A percentile compares a stretch with the other conserved stretches of the same genome.
Conservation (phyloP, 2,797 vertebrate species). For the Botia kubotai region DNA sequence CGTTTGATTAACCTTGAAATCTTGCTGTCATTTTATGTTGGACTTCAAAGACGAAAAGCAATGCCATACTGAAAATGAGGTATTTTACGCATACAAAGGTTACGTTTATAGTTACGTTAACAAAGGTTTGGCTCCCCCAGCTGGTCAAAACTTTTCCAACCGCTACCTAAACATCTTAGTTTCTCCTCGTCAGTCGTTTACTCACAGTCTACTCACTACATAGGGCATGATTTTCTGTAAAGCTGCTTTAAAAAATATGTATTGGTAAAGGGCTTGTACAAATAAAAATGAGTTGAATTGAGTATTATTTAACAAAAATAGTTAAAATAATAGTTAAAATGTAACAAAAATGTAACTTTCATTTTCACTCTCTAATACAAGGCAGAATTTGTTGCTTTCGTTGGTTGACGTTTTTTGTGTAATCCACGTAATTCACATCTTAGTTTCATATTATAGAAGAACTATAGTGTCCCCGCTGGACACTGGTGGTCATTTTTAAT, state of each 20-base stretch:
- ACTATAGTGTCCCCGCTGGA: not conserved
- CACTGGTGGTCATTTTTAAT: too few species aligned
- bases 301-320: too few species aligned
- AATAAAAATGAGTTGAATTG: not conserved
- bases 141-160: not conserved
- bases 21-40: not conserved
- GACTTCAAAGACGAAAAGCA: not conserved
- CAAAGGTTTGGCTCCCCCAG: not conserved
- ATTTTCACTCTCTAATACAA: conserved; percentile 18
- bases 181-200: not conserved
- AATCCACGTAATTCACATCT: too few species aligned
- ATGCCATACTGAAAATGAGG: too few species aligned
- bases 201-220: not conserved
- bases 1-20: not conserved
- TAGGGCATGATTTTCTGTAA: not conserved
- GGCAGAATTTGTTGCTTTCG: not conserved
- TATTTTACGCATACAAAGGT: not conserved
- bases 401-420: not conserved
- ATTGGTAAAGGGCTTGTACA: not conserved
- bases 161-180: not conserved
- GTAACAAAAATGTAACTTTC: not conserved
- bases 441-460: not conserved
- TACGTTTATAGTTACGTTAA: too few species aligned
- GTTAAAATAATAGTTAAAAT: too few species aligned
- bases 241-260: not conserved